Base-by-base conservation (phyloP, 1,140 invertebrate genomes). In the Pteromalus puparum region DNA sequence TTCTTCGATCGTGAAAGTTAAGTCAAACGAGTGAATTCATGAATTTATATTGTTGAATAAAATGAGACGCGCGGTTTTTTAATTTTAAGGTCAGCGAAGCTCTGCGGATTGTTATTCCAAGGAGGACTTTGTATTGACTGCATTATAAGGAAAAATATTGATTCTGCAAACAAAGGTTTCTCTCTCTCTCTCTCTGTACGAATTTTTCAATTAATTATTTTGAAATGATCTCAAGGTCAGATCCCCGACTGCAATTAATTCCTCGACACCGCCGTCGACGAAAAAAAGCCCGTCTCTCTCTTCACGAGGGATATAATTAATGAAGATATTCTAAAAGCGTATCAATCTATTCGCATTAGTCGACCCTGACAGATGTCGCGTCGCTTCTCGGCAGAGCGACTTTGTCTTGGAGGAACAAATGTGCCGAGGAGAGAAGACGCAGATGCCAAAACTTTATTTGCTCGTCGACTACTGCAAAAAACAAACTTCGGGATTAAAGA, bases 341-440 rank as follows among this genome's bases (percentile, higher is more conserved):
- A 68, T 79, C 77, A 79, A 79, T 77, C 48, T 77, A 77, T 77
- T 77, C 48, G 75, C 38, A 61, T 77, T 76, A 65, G 74, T 4
- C 74, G 24, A 7, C 21, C 24, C 46, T 53, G 74, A 76, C 74
- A 53, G 76, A 81, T 30, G 42, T 73, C 67, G 79, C 68, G 67
- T 81, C 38, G 24, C 34, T n/a, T 46, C 34, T n/a, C 38, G 38
- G 9, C 42, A 48, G 67, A 72, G 7, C 24, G 74, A 76, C 34
- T 48, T 28, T 70, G 30, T 42, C 53, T 34, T n/a, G 26, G 18
- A 38, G 34, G 65, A 72, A 81, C 79, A 70, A 81, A 81, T 81
- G 38, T 81, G 67, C 79, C 38, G 79, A 42, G 65, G n/a, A 48
- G 65, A n/a, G 7, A 42, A 7, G 9, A 42, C 38, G 38, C 38